A percentile compares a stretch with the other conserved stretches of the same genome.
phyloP scores from a whole-genome alignment of 2,113 vertebrate species.

The Poeciliopsis prolifica region DNA sequence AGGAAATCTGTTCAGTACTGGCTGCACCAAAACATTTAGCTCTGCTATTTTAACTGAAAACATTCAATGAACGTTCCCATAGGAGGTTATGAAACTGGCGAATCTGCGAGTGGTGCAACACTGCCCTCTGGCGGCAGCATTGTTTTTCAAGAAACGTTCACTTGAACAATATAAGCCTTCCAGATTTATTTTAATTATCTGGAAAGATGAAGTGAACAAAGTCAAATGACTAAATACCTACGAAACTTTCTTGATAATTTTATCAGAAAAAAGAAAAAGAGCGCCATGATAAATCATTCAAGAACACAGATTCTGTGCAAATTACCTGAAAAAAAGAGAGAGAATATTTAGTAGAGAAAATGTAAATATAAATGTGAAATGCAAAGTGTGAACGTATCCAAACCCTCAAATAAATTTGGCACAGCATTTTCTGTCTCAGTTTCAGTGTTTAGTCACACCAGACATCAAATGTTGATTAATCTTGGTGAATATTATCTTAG shows the following conservation, averaged over 20 bases:
- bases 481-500: too few species aligned
- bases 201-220: neutral
- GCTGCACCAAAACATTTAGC: neutral
- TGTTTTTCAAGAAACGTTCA: neutral
- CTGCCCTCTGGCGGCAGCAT: slow-evolving; percentile 49
- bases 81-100: neutral
- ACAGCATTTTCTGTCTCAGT: too few species aligned
- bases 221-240: neutral
- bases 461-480: neutral
- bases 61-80: neutral
- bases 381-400: too few species aligned
- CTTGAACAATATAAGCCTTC: neutral
- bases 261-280: neutral
- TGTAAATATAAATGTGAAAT: neutral
- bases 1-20: neutral
- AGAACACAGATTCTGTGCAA: too few species aligned
- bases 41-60: neutral
- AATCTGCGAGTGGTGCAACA: slow-evolving; percentile 4
- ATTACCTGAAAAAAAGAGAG: too few species aligned
- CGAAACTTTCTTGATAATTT: neutral
- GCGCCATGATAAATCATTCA: too few species aligned
- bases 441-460: neutral
- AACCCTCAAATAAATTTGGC: too few species aligned
- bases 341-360: too few species aligned
- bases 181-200: neutral